Evolutionary conservation across 2,888 invertebrate genomes (phyloP).

Genomic region (Argyresthia albistria): DNA sequence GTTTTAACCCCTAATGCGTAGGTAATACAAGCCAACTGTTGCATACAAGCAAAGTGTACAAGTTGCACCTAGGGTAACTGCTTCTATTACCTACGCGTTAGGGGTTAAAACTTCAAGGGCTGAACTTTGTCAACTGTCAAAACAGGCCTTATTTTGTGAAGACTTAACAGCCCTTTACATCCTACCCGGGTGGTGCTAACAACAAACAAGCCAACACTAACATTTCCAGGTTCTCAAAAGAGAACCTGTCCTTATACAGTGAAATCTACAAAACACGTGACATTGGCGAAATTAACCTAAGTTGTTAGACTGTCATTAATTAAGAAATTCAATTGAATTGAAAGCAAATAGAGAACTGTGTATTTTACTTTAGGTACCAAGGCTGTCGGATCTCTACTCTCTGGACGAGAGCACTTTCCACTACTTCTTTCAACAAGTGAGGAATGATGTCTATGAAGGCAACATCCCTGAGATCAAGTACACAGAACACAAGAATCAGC

Average conservation of each 20-base stretch:
- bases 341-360: not conserved
- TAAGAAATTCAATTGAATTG: not conserved
- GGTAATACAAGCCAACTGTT: no score
- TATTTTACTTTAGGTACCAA: conserved; percentile 59
- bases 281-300: no score
- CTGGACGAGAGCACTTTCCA: conserved; percentile 84
- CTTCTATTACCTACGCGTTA: no score
- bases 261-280: no score
- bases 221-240: no score
- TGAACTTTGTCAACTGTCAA: not conserved
- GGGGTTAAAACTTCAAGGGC: no score
- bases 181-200: no score
- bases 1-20: no score
- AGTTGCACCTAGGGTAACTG: no score
- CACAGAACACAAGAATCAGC: conserved; percentile 82
- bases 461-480: conserved; percentile 85
- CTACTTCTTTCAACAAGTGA: conserved; percentile 89
- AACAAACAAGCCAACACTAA: not conserved
- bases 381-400: conserved; percentile 73
- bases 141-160: not conserved
- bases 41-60: no score
- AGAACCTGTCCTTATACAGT: no score
- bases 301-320: no score
- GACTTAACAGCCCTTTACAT: not conserved
- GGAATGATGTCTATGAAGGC: conserved; percentile 85